A percentile compares a stretch with the other conserved stretches of the same genome.
Conservation (phyloP, 2,797 vertebrate genomes). For the Xenops minutus region DNA sequence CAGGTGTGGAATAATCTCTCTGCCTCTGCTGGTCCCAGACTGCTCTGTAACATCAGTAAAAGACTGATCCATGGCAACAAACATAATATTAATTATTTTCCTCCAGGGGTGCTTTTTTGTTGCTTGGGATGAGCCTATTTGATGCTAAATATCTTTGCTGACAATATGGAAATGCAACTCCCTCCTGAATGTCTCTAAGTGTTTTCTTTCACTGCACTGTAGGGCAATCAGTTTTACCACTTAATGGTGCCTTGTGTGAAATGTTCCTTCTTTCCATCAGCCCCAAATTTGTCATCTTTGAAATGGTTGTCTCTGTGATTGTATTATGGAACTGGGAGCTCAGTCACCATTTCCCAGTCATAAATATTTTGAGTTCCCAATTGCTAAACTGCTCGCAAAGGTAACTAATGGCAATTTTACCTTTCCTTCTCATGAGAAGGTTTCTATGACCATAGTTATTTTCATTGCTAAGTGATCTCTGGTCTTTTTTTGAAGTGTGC, state of each 20-base stretch:
- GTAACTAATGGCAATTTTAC: background rate
- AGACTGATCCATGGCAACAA: background rate
- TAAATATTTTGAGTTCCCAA: background rate
- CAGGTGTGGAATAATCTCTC: background rate
- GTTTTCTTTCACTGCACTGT: background rate
- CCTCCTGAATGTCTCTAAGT: background rate
- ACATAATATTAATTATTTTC: background rate
- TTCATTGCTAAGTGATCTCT: background rate
- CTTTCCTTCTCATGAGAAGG: background rate
- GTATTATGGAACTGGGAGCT: background rate
- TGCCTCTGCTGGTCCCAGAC: background rate
- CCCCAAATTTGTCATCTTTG: background rate
- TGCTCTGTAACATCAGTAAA: background rate
- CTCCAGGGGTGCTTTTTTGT: background rate
- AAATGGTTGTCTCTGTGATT: background rate
- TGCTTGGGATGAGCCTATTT: background rate
- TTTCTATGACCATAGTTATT: background rate
- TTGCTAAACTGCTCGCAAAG: background rate
- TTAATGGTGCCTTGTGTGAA: background rate
- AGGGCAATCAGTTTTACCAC: background rate
- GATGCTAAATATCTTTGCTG: background rate
- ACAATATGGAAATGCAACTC: background rate
- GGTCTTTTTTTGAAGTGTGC: background rate
- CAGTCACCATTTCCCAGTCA: rapidly evolving
- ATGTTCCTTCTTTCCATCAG: background rate